Evolutionary conservation across 2,797 vertebrate species (phyloP).

Genomic region (Rousettus madagascariensis): DNA sequence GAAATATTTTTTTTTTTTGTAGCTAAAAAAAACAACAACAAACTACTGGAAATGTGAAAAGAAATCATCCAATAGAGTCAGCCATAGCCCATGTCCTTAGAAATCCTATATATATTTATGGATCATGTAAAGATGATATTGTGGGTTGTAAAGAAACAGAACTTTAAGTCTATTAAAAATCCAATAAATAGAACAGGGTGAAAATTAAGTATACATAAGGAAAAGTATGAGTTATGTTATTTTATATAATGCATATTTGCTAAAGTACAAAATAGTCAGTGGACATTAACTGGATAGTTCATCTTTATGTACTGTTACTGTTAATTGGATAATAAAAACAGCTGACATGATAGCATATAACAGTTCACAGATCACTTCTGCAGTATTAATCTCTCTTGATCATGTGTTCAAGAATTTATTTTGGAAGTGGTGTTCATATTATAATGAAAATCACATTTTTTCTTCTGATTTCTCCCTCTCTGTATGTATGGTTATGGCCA

Average conservation of each 20-base stretch:
- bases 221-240: not conserved
- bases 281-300: not conserved
- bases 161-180: not conserved
- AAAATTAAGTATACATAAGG: constrained; percentile 23
- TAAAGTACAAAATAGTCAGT: not conserved
- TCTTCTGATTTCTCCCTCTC: not conserved
- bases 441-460: constrained; percentile 15
- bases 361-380: constrained; percentile 9
- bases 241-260: constrained; percentile 20
- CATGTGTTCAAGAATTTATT: constrained; percentile 28
- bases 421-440: not conserved
- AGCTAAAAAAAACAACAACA: not conserved
- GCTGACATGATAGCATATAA: not conserved
- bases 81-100: not conserved
- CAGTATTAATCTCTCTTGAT: constrained; percentile 27
- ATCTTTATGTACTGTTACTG: constrained; percentile 4
- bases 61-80: not conserved
- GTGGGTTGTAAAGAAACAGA: constrained; percentile 27
- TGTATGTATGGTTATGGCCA: not conserved
- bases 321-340: constrained; percentile 15
- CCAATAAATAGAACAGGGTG: not conserved
- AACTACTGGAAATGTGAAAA: not conserved
- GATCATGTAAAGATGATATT: not conserved
- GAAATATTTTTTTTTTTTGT: constrained; percentile 10
- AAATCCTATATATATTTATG: constrained; percentile 10